Base-by-base conservation (phyloP, 2,113 vertebrate genomes). In the Trematomus loennbergii region DNA sequence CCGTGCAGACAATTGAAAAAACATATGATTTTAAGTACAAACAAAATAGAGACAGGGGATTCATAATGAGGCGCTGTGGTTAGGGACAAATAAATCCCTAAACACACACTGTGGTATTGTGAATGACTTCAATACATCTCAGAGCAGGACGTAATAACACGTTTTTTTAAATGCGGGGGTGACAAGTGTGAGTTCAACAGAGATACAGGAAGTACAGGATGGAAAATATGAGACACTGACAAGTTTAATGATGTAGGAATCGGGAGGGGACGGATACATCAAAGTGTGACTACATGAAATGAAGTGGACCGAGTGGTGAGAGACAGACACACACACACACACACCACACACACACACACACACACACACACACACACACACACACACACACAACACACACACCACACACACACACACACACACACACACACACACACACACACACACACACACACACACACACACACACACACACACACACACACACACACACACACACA, bases 11-110 rank as follows among this genome's bases (percentile, higher is more conserved):
- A 81, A 87, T 58, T 75, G 49, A 84, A 40, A 40, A 40, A 40
- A 83, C 72, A 71, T 29, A 71, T 29, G 55, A 87, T 83, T 88
- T 90, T 87, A 88, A 92, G 89, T 87, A 82, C 61, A 83, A 78
- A 79, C 69, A 71, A 83, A 85, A 89, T 69, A 65, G 12, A 54
- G 69, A 72, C 72, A 5, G 67, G 20, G 52, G 64, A 58, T 59
- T 53, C 29, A 55, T 81, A 75, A 85, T 86, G 43, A 79, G 63
- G 48, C 50, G 10, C 75, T 13, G 48, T 17, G 40, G 63, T 9
- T 62, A 4, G 22, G 82, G 61, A 63, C 36, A 9, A n/a, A n/a
- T n/a, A n/a, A n/a, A n/a, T n/a, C n/a, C n/a, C n/a, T n/a, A n/a
- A n/a, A n/a, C n/a, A n/a, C n/a, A n/a, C n/a, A n/a, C 49, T 29